Evolutionary conservation across 2,888 invertebrate species (phyloP).

Genomic region (Kuschelorhynchus macadamiae): DNA sequence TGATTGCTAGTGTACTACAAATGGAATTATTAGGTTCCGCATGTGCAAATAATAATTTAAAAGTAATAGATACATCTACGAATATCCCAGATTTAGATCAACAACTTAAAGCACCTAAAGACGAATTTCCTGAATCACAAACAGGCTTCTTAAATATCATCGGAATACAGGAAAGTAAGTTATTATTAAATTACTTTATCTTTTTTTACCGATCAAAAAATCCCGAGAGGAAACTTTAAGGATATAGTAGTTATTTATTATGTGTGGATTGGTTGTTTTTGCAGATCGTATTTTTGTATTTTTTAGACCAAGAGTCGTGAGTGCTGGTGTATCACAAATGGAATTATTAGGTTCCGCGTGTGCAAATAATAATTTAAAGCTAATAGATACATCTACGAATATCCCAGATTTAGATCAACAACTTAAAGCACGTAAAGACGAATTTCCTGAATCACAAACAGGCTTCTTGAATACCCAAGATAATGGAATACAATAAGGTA

Average conservation of each 20-base stretch:
- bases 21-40: background rate
- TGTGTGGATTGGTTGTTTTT: constrained; percentile 15
- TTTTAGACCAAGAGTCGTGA: background rate
- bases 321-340: constrained; percentile 6
- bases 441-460: constrained; percentile 1
- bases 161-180: background rate
- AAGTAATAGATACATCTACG: background rate
- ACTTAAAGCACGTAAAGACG: constrained; percentile 2
- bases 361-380: background rate
- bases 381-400: background rate
- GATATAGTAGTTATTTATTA: too few relatives aligned
- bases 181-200: background rate
- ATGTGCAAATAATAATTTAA: background rate
- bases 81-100: background rate
- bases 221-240: too few relatives aligned
- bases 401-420: background rate
- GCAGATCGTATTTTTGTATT: constrained; percentile 10
- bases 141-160: too few relatives aligned
- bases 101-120: constrained; percentile 1
- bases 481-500: background rate
- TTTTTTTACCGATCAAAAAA: too few relatives aligned
- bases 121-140: constrained; percentile 4
- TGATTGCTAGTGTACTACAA: constrained; percentile 4
- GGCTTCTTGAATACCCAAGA: too few relatives aligned
- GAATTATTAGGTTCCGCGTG: background rate